phyloP scores from a whole-genome alignment of 2,797 vertebrate genomes.

The Merluccius polli region DNA sequence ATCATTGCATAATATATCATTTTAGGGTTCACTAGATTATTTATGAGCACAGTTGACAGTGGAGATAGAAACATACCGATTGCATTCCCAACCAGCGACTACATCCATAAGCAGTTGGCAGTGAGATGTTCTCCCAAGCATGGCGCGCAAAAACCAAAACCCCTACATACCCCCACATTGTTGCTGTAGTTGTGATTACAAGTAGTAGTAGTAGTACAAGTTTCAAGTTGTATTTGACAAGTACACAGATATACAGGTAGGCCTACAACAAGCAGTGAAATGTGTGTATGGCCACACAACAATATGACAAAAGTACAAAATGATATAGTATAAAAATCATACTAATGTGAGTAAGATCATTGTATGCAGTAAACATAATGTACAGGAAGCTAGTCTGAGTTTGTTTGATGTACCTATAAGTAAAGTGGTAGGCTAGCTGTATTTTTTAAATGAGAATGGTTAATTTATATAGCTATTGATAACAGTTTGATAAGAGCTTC shows the following conservation, averaged over 20 bases:
- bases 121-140: neutral
- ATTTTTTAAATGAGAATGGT: neutral
- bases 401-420: neutral
- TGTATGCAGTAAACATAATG: neutral
- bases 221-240: neutral
- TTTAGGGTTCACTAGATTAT: slow-evolving; percentile 6
- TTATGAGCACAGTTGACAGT: slow-evolving; percentile 12
- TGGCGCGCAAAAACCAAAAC: neutral
- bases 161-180: neutral
- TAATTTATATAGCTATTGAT: neutral
- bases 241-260: neutral
- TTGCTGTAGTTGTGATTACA: neutral
- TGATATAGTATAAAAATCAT: neutral
- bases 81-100: neutral
- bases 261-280: neutral
- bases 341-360: neutral
- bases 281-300: neutral
- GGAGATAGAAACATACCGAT: slow-evolving; percentile 3
- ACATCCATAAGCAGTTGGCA: neutral
- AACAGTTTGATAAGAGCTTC: neutral
- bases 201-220: neutral
- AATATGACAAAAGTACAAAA: neutral
- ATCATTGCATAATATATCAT: neutral
- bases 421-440: neutral
- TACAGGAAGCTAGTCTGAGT: neutral